Base-by-base conservation (phyloP, 2,888 invertebrate species). In the Physocephala rufipes region DNA sequence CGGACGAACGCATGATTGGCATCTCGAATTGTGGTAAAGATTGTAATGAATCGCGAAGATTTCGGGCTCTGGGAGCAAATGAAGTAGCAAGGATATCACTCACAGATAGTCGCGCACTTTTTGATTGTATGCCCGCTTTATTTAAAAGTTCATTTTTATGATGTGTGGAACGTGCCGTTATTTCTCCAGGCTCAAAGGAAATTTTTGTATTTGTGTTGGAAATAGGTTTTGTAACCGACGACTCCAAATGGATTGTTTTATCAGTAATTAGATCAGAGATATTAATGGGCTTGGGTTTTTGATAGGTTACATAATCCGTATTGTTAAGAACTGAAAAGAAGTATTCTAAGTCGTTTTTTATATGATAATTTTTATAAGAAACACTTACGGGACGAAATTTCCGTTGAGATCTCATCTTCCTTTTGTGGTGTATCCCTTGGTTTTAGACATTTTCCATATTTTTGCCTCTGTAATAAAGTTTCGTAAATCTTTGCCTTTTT, bases 71-170 rank as follows among this genome's bases (percentile, higher is more conserved):
- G 15, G 81, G 81, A 2, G 83, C 82, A 72, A 79, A 80, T 13
- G 86, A 86, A 7, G 80, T 79, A n/a, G 81, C 81, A 0, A 86
- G 77, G 58, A 86, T 86, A n/a, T 86, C 83, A 43, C 81, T 81
- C 13, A 85, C 82, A 0, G 84, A 82, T 7, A 84, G 58, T 1
- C 67, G 63, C 9, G 47, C 45, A 26, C 28, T 5, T 9, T 58
- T 26, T 2, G 9, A 1, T 13, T 2, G 28, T 3, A 9, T 9
- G 36, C 36, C 15, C 9, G 28, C 43, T 58, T 62, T 28, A 13
- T 24, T 59, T 19, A 21, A 7, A 30, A 63, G n/a, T 26, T 67
- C 67, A 21, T 76, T 76, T 0, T 75, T 76, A 55, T 82, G 81
- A 2, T 81, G 76, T 0, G 86, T 86, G 0, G 86, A 85, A 12